Evolutionary conservation across 2,113 vertebrate genomes (phyloP).

Genomic region (Amazona vittata): DNA sequence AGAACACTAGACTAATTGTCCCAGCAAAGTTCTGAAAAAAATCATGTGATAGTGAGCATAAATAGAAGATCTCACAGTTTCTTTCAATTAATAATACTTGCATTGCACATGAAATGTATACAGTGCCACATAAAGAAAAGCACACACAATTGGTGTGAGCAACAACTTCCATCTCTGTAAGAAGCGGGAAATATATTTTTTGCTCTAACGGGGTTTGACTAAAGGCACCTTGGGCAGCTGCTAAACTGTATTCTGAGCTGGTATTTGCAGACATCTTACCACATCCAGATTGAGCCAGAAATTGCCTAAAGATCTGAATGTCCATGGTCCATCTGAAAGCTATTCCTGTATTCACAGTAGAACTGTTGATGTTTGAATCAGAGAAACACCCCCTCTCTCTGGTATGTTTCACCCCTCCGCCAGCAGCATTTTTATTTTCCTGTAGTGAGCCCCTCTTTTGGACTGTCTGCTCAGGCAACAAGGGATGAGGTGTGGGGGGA

Average conservation of each 20-base stretch:
- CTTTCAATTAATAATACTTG: constrained; percentile 32
- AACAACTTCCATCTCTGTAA: constrained; percentile 29
- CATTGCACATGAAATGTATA: constrained; percentile 18
- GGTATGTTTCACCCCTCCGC: background rate
- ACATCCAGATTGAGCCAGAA: constrained; percentile 33
- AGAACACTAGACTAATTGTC: constrained; percentile 2
- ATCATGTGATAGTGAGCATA: background rate
- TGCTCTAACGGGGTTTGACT: background rate
- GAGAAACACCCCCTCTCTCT: background rate
- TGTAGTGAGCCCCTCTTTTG: background rate
- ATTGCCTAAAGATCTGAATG: constrained; percentile 45
- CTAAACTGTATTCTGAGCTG: background rate
- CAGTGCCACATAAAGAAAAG: constrained; percentile 41
- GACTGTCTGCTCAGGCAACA: background rate
- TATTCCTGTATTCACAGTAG: background rate
- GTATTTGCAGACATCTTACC: constrained; percentile 24
- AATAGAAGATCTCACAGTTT: constrained; percentile 18
- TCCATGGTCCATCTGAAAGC: constrained; percentile 11
- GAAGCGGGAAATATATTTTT: constrained; percentile 14
- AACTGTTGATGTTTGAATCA: background rate
- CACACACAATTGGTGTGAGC: background rate
- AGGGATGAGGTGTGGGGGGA: background rate
- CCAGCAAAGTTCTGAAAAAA: background rate
- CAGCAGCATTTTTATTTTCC: background rate
- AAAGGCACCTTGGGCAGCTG: background rate